Conservation (phyloP, 2,113 vertebrate species). For the Gulo gulo region DNA sequence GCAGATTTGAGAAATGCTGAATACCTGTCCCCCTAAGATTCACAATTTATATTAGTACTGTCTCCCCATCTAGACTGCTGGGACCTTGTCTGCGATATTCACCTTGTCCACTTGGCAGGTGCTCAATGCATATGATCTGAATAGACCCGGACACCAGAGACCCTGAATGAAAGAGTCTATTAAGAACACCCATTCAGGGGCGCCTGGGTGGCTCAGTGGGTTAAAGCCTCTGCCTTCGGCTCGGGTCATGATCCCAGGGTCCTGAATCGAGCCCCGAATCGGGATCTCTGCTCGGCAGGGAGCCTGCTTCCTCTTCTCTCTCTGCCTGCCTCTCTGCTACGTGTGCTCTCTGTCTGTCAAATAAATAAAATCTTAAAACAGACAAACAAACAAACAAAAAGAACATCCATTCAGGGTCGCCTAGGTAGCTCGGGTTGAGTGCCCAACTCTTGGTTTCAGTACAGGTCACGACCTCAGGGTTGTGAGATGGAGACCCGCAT, state of each 20-base stretch:
- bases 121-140: background rate
- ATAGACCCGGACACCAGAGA: background rate
- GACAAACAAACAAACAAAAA: no score
- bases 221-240: no score
- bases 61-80: background rate
- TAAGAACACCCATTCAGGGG: background rate
- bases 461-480: no score
- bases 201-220: background rate
- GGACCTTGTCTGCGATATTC: background rate
- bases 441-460: no score
- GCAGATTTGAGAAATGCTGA: background rate
- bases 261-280: rapidly evolving
- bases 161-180: background rate
- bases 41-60: no score
- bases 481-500: no score
- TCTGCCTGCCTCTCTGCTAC: no score
- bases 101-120: background rate
- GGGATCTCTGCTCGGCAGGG: background rate
- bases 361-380: no score
- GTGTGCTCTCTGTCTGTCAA: no score
- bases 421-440: no score
- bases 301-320: background rate
- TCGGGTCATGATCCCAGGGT: background rate
- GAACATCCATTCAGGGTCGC: no score
- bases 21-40: background rate